Evolutionary conservation across 2,797 vertebrate species (phyloP), one percentile per base, ranked within the genome.

Genomic region (Enteromius radiatus): DNA sequence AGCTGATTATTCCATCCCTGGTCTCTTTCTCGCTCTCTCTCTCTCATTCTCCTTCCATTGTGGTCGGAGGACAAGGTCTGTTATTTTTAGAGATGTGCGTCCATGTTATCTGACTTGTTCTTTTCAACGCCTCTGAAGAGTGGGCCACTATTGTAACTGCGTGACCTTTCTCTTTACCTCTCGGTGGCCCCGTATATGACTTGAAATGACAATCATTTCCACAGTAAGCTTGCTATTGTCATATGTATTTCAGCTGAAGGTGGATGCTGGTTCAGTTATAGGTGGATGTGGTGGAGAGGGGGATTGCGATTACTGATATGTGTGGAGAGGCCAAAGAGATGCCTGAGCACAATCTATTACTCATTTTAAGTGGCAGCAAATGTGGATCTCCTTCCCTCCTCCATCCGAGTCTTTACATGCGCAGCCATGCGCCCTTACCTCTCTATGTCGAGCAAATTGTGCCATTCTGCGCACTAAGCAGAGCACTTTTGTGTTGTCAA

Each of bases 1-100:
- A 94, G 95, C 95, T 95, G 95, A 96, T 96, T 95, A 95, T 94
- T 94, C 91, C 90, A 89, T 91, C 92, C 88, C 71, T 88, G 41
- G 78, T 68, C 80, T 78, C 56, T 78, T 54, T 80, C 71, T 70
- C 49, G 17, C 67, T 52, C 68, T 67, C 71, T 81, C 54, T 69
- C 59, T 78, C 38, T 77, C 69, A 76, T 81, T 36, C 88, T 89
- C 89, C 91, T 87, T 92, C 92, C 91, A 90, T 71, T 83, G 88
- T 88, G 89, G 91, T 88, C 90, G 87, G 89, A 88, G 89, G 88
- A 88, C 70, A 86, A 88, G 89, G 87, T 83, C 87, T 86, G 89
- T 90, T 95, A 96, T 96, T 94, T 96, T 95, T 95, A 94, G 95
- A 88, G 85, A 87, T 82, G 91, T 89, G 89, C 84, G 87, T 91